These are phyloP conservation scores for Campylomormyrus tamandua DNA, from an alignment of 2,113 vertebrate species.

Conservation along the genomic window DNA sequence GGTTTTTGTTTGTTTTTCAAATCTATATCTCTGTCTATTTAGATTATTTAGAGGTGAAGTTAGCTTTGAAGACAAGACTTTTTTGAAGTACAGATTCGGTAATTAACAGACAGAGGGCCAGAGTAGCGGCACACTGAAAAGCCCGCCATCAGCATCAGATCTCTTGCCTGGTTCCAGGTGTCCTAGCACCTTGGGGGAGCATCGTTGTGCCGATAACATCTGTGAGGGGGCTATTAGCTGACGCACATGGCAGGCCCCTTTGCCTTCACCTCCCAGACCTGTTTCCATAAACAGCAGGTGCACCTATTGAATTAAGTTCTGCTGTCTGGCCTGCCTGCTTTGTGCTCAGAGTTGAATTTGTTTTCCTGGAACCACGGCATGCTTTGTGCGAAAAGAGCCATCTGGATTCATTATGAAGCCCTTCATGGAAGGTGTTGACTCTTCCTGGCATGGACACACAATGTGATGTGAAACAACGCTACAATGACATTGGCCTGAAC, in stretches of 20 bases:
- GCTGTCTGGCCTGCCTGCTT: slow-evolving; percentile 34
- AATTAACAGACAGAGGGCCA: not conserved
- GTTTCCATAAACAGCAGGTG: slow-evolving; percentile 58
- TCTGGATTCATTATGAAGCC: slow-evolving; percentile 2
- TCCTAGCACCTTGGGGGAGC: not conserved
- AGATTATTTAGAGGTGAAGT: not conserved
- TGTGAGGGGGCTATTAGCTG: not conserved
- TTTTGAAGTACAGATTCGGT: not conserved
- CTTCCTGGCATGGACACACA: slow-evolving; percentile 24
- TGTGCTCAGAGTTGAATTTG: slow-evolving; percentile 28
- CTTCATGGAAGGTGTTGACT: not conserved
- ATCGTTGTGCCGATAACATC: slow-evolving; percentile 45
- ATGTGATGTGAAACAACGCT: slow-evolving; percentile 8
- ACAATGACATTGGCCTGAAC: not conserved
- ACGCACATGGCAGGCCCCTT: not conserved
- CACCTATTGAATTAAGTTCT: slow-evolving; percentile 33
- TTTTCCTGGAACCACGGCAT: slow-evolving; percentile 20
- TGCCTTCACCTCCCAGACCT: slow-evolving; percentile 10
- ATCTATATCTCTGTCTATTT: too few relatives aligned
- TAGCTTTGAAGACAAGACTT: not conserved
- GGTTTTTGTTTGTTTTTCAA: too few relatives aligned
- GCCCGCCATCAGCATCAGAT: not conserved
- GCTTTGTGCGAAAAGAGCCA: not conserved
- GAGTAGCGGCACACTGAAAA: not conserved
- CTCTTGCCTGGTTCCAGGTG: not conserved